Conservation (phyloP, 2,797 vertebrate species). For the Knipowitschia caucasica region DNA sequence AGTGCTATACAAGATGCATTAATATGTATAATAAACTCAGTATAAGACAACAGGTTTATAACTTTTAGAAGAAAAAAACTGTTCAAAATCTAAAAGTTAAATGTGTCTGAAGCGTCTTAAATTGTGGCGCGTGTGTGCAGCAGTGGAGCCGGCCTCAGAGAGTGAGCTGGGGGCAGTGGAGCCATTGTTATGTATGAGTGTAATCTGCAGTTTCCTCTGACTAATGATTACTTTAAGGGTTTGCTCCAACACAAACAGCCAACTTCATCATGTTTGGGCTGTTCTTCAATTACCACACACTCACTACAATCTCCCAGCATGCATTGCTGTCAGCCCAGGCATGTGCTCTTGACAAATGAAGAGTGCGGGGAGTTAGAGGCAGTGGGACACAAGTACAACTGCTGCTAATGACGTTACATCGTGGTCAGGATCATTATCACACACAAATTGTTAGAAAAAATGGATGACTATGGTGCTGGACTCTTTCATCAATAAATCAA, state of each 20-base stretch:
- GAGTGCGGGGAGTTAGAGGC: slow-evolving; percentile 24
- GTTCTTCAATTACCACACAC: neutral
- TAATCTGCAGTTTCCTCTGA: slow-evolving; percentile 18
- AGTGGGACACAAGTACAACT: neutral
- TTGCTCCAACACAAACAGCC: slow-evolving; percentile 25
- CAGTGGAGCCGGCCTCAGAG: neutral
- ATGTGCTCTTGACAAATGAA: slow-evolving; percentile 31
- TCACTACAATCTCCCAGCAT: slow-evolving; percentile 17
- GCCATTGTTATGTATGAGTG: slow-evolving; percentile 22
- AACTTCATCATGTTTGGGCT: slow-evolving; percentile 33
- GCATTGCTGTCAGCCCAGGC: slow-evolving; percentile 25
- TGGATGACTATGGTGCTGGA: neutral
- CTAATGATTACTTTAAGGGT: slow-evolving; percentile 29
- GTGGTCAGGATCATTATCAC: too few relatives aligned
- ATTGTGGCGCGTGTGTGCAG: too few relatives aligned
- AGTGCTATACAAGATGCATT: too few relatives aligned
- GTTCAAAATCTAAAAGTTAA: neutral
- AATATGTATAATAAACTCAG: too few relatives aligned
- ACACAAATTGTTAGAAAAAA: too few relatives aligned
- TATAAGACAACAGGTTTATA: too few relatives aligned
- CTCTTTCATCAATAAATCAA: too few relatives aligned
- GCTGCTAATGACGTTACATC: neutral
- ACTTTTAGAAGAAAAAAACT: too few relatives aligned
- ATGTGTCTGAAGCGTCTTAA: neutral
- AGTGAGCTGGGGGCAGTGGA: slow-evolving; percentile 5